Evolutionary conservation across 2,113 vertebrate species (phyloP), one percentile per base, ranked within the genome.

Genomic region (Mormyrus iriodes): DNA sequence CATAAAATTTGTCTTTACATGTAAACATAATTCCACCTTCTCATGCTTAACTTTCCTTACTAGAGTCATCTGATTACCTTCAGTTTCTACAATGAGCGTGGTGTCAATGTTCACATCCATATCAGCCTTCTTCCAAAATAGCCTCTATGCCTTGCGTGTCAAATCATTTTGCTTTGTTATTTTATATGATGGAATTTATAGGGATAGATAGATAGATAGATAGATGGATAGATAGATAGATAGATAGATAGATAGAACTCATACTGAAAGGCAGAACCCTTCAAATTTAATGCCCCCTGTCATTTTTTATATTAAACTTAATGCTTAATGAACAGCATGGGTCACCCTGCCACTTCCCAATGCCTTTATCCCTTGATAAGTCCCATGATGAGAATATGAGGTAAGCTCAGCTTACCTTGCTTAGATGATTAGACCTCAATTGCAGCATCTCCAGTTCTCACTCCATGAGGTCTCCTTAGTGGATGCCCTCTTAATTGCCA

Each of bases 351-450:
- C n/a, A 73, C 65, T 15, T 76, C 27, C 31, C 31, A 76, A 1
- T 35, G 13, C 13, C 69, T 39, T 13, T 76, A 76, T 15, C 31
- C 3, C 65, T 9, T 35, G 27, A 12, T 31, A 73, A 27, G 65
- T 73, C 27, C 31, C 15, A 9, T 48, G 46, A 27, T 24, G 42
- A 53, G n/a, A 83, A 83, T 17, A 21, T 83, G 79, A 46, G 9
- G 42, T 2, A n/a, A n/a, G n/a, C 39, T 95, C 92, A 91, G 82
- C 94, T 95, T 96, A 96, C 95, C 95, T 95, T 94, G 93, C 93
- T 94, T 92, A 94, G 93, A 93, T 93, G 92, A 92, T 95, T 93
- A 69, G 94, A 91, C 90, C 94, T 94, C 91, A 92, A 94, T 91
- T 93, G 94, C 85, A 94, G 92, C 96, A 96, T 96, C 76, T 49